Percentiles rank a stretch among this genome's conserved stretches.
phyloP scores from a whole-genome alignment of 1,140 invertebrate genomes.

The Lepidotrigona ventralis region DNA sequence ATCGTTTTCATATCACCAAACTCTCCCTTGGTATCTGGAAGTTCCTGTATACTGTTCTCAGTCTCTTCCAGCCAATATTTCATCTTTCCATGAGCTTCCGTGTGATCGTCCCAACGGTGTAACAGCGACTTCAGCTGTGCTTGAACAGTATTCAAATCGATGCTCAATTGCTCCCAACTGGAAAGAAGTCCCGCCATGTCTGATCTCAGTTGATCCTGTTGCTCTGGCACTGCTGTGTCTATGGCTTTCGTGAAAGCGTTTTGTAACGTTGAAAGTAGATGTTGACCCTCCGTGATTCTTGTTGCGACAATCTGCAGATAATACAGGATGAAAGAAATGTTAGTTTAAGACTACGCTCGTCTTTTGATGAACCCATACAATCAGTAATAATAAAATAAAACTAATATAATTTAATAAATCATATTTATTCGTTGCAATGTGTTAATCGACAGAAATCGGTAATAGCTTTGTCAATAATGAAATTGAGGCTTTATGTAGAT shows the following conservation, averaged over 20 bases:
- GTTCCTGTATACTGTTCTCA: conserved; percentile 83
- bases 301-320: conserved; percentile 82
- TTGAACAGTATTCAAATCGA: conserved; percentile 89
- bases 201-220: conserved; percentile 88
- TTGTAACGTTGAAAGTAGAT: conserved; percentile 88
- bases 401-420: no score
- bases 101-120: conserved; percentile 90
- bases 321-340: conserved; percentile 19
- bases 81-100: conserved; percentile 85
- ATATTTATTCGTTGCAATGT: no score
- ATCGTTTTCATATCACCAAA: conserved; percentile 94
- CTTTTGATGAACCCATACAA: no score
- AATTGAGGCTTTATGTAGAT: no score
- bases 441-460: no score
- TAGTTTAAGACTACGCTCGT: no score
- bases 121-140: conserved; percentile 88
- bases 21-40: conserved; percentile 88
- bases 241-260: conserved; percentile 92
- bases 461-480: no score
- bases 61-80: conserved; percentile 87
- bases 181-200: conserved; percentile 88
- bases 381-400: no score
- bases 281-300: conserved; percentile 92
- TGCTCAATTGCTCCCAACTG: conserved; percentile 91
- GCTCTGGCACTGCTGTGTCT: conserved; percentile 88